phyloP scores from a whole-genome alignment of 1,140 invertebrate genomes.

The Dolichoris vasculosae region DNA sequence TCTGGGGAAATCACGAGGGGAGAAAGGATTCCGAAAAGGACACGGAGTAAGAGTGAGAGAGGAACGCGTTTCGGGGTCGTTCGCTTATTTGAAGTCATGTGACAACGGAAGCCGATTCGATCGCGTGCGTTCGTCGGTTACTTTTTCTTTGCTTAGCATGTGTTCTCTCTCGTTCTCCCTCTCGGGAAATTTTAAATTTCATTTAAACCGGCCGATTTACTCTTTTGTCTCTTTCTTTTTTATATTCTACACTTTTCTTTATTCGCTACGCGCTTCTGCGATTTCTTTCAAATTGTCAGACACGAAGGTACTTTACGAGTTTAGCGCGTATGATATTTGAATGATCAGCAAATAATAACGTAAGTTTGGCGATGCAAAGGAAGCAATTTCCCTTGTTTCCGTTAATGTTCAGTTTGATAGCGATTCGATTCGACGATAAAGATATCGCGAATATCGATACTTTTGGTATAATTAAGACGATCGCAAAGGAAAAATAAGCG shows the following conservation, averaged over 20 bases:
- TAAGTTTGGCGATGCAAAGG: background rate
- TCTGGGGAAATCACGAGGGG: constrained; percentile 66
- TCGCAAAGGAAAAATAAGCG: too few species aligned
- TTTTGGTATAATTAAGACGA: too few species aligned
- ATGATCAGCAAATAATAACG: background rate
- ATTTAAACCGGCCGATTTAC: constrained; percentile 62
- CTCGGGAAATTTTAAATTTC: constrained; percentile 70
- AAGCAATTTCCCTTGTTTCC: background rate
- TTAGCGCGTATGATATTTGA: background rate
- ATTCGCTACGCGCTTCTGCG: background rate
- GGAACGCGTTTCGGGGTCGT: constrained; percentile 48
- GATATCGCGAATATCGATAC: too few species aligned
- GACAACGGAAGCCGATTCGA: constrained; percentile 68
- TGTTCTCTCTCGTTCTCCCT: constrained; percentile 54
- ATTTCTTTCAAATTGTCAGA: background rate
- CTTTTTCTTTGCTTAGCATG: constrained; percentile 66
- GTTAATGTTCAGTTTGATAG: background rate
- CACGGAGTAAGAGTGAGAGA: constrained; percentile 38
- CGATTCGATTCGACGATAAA: background rate
- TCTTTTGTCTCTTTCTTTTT: background rate
- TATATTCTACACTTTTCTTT: background rate
- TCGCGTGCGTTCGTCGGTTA: constrained; percentile 67
- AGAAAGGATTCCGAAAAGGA: background rate
- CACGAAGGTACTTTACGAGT: background rate
- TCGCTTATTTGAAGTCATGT: constrained; percentile 71